phyloP scores from a whole-genome alignment of 2,113 vertebrate genomes.

The Alligator mississippiensis region DNA sequence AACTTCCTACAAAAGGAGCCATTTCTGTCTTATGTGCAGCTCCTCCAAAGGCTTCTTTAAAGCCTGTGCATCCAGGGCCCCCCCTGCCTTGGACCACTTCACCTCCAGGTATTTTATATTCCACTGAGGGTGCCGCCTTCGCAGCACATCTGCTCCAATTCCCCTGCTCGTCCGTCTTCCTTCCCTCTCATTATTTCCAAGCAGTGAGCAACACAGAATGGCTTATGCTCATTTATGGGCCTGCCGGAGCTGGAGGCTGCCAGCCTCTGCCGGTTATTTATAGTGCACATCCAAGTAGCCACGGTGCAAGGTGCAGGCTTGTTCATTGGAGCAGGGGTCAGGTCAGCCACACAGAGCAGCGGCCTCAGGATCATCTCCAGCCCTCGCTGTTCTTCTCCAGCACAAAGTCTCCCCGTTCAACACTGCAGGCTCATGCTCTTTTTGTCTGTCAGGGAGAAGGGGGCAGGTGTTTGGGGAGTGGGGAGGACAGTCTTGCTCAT shows the following conservation, averaged over 20 bases:
- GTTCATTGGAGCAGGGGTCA: fast-evolving
- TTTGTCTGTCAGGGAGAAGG: background rate
- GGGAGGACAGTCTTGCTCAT: background rate
- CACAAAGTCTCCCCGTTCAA: fast-evolving
- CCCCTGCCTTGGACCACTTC: background rate
- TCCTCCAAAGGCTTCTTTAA: background rate
- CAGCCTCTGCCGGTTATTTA: fast-evolving
- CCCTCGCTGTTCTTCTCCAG: fast-evolving
- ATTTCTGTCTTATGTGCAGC: fast-evolving
- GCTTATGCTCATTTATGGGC: fast-evolving
- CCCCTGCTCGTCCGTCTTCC: background rate
- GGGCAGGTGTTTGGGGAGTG: background rate
- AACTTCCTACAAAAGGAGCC: background rate
- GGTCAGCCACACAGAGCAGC: fast-evolving
- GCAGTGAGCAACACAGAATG: background rate
- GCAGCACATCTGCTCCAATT: fast-evolving
- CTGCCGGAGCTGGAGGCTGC: background rate
- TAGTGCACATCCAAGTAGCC: fast-evolving
- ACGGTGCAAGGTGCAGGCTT: fast-evolving
- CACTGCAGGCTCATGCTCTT: background rate
- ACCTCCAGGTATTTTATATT: background rate
- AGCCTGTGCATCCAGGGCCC: background rate
- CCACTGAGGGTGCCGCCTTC: background rate
- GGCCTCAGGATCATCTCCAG: background rate
- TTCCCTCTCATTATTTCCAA: background rate